Base-by-base conservation (phyloP, 2,888 invertebrate species). In the Hypercompe scribonia region DNA sequence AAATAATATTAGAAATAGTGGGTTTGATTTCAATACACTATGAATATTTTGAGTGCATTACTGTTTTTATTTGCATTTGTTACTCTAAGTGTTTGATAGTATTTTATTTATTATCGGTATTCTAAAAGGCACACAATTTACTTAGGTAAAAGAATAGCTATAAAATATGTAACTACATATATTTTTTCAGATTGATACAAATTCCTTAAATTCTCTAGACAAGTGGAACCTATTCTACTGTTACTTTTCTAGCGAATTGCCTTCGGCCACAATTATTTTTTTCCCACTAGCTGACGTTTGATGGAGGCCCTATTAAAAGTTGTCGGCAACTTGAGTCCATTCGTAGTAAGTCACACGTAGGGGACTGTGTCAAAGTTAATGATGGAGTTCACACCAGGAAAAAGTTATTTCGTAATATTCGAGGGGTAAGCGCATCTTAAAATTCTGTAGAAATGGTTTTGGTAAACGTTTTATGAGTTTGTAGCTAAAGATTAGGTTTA, bases 281-380 rank as follows among this genome's bases (percentile, higher is more conserved):
- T 88, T 79, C 71, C 66, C 68, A 66, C 81, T 67, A 73, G 71
- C 76, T 79, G 79, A 76, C 81, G 69, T 83, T 86, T 90, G 89
- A 91, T 85, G 87, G 84, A 80, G 77, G 77, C 87, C 83, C 88
- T 89, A 90, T 91, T 91, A 91, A 91, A 91, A 91, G 84, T 90
- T 91, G 82, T 75, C 76, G 81, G 76, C 71, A 84, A 86, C 85
- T 87, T 85, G 77, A 82, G 82, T 86, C 83, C 82, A 85, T 85
- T 86, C 83, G 84, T 81, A 81, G 81, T 83, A 85, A 82, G 77
- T 84, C 81, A 79, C 78, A 83, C 82, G 86, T 81, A 65, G 72
- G 67, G 69, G 66, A 79, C 78, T 81, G 75, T 78, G 78, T 81
- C 82, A 80, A 83, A 78, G 72, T 84, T 81, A 81, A 83, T 83